Conservation (phyloP, 1,140 invertebrate genomes). For the Hyphantria cunea region DNA sequence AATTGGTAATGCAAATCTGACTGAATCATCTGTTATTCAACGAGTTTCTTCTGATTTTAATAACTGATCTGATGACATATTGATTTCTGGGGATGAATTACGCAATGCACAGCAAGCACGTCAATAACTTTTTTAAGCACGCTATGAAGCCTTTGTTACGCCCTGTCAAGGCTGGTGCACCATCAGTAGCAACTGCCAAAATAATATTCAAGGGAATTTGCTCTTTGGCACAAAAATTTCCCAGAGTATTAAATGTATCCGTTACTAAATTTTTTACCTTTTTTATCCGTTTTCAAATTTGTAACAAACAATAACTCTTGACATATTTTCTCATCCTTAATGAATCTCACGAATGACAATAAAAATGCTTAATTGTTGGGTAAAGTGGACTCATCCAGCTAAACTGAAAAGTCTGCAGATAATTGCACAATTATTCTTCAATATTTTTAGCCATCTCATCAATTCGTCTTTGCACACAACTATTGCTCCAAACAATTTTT, state of each 20-base stretch:
- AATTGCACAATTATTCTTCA: slow-evolving; percentile 28
- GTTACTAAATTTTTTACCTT: slow-evolving; percentile 13
- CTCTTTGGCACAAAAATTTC: too few relatives aligned
- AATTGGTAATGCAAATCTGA: slow-evolving; percentile 5
- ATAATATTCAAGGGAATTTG: too few relatives aligned
- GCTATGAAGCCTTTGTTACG: too few relatives aligned
- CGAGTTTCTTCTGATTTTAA: slow-evolving; percentile 10
- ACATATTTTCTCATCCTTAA: slow-evolving; percentile 16
- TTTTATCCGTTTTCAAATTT: slow-evolving; percentile 12
- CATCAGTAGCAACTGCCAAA: too few relatives aligned
- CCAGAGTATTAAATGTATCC: slow-evolving; percentile 8
- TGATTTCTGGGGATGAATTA: too few relatives aligned
- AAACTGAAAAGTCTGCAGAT: slow-evolving; percentile 42
- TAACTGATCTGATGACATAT: slow-evolving; percentile 14
- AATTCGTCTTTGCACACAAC: slow-evolving; percentile 58
- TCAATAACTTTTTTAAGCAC: too few relatives aligned
- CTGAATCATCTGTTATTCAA: slow-evolving; percentile 7
- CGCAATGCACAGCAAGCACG: too few relatives aligned
- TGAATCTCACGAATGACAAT: slow-evolving; percentile 5
- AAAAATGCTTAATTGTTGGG: slow-evolving; percentile 4
- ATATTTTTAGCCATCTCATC: slow-evolving; percentile 48
- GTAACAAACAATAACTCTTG: slow-evolving; percentile 18
- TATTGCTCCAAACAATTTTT: slow-evolving; percentile 49
- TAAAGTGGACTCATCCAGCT: slow-evolving; percentile 42
- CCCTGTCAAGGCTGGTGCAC: too few relatives aligned